Conservation (phyloP, 2,888 invertebrate species). For the Drosophila silvestris region DNA sequence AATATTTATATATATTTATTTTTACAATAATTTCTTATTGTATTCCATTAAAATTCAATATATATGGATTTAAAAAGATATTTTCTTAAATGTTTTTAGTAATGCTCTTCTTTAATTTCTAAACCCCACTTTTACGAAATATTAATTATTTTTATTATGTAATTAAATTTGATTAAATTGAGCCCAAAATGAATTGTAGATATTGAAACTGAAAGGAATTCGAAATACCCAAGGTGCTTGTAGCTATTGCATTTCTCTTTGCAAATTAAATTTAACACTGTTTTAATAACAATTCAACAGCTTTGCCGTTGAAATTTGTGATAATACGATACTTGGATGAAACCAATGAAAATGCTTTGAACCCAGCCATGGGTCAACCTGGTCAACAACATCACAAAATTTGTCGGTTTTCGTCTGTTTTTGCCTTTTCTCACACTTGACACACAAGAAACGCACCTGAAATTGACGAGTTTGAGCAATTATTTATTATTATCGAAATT, state of each 20-base stretch:
- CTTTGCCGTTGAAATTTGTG: background rate
- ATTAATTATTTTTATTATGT: background rate
- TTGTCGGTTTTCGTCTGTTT: background rate
- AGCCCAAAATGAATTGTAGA: background rate
- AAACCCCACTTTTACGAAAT: background rate
- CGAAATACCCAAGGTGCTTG: background rate
- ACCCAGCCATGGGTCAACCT: constrained; percentile 28
- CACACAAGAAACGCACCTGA: constrained; percentile 53
- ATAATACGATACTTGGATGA: background rate
- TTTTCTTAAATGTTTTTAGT: background rate
- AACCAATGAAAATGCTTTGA: constrained; percentile 22
- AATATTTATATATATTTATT: no score
- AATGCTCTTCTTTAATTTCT: background rate
- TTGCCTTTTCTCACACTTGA: constrained; percentile 30
- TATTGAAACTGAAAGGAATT: background rate
- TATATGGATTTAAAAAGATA: background rate
- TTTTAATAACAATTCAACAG: background rate
- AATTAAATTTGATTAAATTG: background rate
- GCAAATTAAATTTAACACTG: background rate
- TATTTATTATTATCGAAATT: constrained; percentile 42
- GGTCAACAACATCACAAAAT: constrained; percentile 12
- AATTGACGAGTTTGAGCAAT: constrained; percentile 21
- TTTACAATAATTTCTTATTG: background rate
- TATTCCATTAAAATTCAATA: background rate
- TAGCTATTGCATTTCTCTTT: background rate